Conservation (phyloP, 2,797 vertebrate genomes). For the Chrysocyon brachyurus region DNA sequence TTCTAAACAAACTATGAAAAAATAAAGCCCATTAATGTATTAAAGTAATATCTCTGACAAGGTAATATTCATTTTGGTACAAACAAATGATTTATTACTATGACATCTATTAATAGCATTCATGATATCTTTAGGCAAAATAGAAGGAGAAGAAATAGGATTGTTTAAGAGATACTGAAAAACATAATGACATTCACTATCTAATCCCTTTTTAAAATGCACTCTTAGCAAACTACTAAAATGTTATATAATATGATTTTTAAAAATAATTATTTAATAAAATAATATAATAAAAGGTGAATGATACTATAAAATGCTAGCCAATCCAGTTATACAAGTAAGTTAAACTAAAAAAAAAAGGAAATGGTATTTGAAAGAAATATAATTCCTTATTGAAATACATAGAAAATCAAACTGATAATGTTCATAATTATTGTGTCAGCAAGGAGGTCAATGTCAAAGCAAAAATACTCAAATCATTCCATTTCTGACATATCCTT, state of each 20-base stretch:
- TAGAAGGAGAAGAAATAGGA: not conserved
- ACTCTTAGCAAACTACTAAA: not conserved
- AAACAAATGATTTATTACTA: not conserved
- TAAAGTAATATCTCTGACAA: not conserved
- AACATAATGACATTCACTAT: not conserved
- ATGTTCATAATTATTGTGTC: not conserved
- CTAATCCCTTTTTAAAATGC: not conserved
- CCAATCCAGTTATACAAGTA: not conserved
- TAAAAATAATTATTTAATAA: not conserved
- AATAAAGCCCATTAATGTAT: not conserved
- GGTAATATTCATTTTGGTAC: not conserved
- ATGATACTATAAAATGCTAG: not conserved
- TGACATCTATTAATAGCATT: not conserved
- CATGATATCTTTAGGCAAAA: not conserved
- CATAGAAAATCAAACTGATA: not conserved
- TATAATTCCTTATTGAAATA: not conserved
- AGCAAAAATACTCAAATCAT: not conserved
- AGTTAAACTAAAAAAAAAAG: not conserved
- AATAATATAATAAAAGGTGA: not conserved
- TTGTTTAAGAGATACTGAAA: not conserved
- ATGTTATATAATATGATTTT: not conserved
- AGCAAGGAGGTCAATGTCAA: not conserved
- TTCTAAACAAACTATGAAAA: slow-evolving; percentile 2
- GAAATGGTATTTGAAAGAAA: not conserved
- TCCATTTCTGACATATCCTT: not conserved